Evolutionary conservation across 2,113 vertebrate genomes (phyloP), one percentile per base, ranked within the genome.

Genomic region (Chionomys nivalis): DNA sequence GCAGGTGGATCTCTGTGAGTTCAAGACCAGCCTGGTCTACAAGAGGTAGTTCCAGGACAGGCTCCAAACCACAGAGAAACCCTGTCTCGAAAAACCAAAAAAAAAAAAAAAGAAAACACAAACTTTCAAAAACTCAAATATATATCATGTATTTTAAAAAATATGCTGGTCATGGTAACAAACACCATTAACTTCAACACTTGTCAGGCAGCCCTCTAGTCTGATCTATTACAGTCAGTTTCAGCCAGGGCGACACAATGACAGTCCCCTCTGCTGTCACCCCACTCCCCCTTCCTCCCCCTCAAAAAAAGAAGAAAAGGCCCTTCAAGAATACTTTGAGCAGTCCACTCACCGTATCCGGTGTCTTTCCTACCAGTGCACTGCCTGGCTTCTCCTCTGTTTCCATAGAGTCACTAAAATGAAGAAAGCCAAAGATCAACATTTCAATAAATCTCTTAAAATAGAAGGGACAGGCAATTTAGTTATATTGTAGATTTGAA

Each of bases 381-480:
- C 98, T 99, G 86, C 99, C 99, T 95, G 99, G 96, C 95, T 99
- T 99, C 16, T 99, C 99, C 90, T 99, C 99, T 0, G 99, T 99
- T 98, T 99, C 99, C 99, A 99, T 99, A 13, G 99, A 98, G 55
- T 99, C 99, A 98, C 99, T 99, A 97, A 94, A 98, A 98, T 13
- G 94, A 98, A 98, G 94, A 52, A 52, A 93, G 98, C 39, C 95
- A 82, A 81, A 0, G 42, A 89, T 94, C 85, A 97, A 31, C 73
- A 90, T 77, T 77, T 36, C 24, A 49, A 76, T 39, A 94, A 76
- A 63, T 89, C n/a, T 87, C 91, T 90, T 79, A 72, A 49, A 95
- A 66, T 49, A 92, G 68, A 76, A 92, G n/a, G 5, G 76, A 13
- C 26, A 58, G 68, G 52, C 47, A 70, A 85, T 55, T 17, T 78